A percentile compares a stretch with the other conserved stretches of the same genome.
phyloP scores from a whole-genome alignment of 2,113 vertebrate species.

The Xenotilapia leptura region DNA sequence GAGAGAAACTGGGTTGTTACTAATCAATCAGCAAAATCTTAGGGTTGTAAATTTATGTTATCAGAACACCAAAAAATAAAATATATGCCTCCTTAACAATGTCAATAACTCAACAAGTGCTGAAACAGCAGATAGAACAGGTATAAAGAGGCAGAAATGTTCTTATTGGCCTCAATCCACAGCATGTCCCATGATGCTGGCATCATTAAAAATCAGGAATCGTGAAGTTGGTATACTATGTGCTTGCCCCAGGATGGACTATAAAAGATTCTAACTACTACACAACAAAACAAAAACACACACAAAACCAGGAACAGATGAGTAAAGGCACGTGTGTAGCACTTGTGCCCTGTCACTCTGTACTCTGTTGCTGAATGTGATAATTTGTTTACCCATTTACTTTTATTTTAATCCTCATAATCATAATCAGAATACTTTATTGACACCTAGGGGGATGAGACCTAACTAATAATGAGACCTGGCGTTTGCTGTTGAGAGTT shows the following conservation, averaged over 20 bases:
- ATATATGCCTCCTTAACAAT: neutral
- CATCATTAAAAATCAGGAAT: neutral
- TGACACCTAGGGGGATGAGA: neutral
- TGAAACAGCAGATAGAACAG: neutral
- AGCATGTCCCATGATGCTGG: neutral
- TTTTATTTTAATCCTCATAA: neutral
- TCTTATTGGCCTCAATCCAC: neutral
- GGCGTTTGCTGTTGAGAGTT: conserved; percentile 5
- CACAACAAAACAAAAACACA: neutral
- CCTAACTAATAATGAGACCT: neutral
- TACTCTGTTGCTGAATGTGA: neutral
- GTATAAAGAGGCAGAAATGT: neutral
- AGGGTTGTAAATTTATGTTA: neutral
- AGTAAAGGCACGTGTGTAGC: neutral
- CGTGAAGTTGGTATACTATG: neutral
- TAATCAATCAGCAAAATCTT: conserved; percentile 20
- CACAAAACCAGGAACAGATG: neutral
- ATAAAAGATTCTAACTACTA: neutral
- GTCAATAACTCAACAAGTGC: neutral
- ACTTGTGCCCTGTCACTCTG: neutral
- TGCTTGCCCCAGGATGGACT: neutral
- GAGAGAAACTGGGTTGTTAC: neutral
- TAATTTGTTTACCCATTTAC: neutral
- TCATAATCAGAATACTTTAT: too few species aligned
- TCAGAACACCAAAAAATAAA: neutral